Conservation (phyloP, 2,888 invertebrate species). For the Pachydiplax longipennis region DNA sequence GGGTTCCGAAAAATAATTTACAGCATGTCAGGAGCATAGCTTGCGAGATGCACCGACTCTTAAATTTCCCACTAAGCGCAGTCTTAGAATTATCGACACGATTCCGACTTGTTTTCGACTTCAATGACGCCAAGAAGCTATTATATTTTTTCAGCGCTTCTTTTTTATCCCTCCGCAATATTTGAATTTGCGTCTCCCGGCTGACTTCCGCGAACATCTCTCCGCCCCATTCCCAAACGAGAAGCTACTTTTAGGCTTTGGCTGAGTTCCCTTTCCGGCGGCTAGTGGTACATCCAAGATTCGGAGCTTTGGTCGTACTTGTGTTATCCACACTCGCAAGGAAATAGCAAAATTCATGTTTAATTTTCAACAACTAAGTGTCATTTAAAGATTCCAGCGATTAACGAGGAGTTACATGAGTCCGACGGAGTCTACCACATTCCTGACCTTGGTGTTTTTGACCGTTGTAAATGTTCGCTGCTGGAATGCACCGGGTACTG, state of each 20-base stretch:
- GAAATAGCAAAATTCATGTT: background rate
- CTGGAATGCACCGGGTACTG: background rate
- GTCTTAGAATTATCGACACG: too few relatives aligned
- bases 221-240: slow-evolving; percentile 2
- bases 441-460: background rate
- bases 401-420: background rate
- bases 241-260: slow-evolving; percentile 23
- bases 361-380: too few relatives aligned
- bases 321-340: background rate
- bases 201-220: slow-evolving; percentile 14
- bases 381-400: too few relatives aligned
- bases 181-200: background rate
- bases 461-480: background rate
- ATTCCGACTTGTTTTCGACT: too few relatives aligned
- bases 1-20: too few relatives aligned
- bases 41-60: too few relatives aligned
- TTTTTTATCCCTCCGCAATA: background rate
- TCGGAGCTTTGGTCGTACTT: background rate
- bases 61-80: too few relatives aligned
- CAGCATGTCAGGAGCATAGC: too few relatives aligned
- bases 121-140: too few relatives aligned
- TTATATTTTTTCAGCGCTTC: too few relatives aligned
- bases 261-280: slow-evolving; percentile 10
- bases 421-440: background rate
- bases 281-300: background rate